Evolutionary conservation across 2,113 vertebrate species (phyloP).

Genomic region (Clarias magur): DNA sequence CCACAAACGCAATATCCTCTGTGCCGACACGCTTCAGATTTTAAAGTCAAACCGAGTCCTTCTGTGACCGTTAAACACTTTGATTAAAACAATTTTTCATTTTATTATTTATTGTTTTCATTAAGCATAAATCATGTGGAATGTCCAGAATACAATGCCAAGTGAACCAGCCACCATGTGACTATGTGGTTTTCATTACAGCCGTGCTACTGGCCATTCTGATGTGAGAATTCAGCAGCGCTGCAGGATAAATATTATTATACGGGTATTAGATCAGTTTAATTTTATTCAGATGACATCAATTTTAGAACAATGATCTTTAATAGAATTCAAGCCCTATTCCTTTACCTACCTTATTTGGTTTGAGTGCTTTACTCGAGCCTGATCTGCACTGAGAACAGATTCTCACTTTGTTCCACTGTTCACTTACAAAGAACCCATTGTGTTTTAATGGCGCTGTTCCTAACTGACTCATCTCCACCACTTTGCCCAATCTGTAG

Average conservation of each 20-base stretch:
- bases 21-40: background rate
- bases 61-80: background rate
- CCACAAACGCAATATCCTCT: background rate
- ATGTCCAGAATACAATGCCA: background rate
- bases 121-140: background rate
- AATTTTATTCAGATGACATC: no score
- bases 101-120: background rate
- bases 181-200: background rate
- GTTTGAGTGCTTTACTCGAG: background rate
- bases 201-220: background rate
- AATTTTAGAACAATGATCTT: background rate
- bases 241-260: background rate
- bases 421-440: background rate
- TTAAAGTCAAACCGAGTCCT: background rate
- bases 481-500: conserved; percentile 36
- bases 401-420: background rate
- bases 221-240: background rate
- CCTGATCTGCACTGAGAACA: background rate
- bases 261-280: background rate
- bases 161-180: background rate
- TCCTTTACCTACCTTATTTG: background rate
- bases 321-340: background rate
- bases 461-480: conserved; percentile 14
- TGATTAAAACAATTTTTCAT: background rate
- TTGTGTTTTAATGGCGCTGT: conserved; percentile 24